Base-by-base conservation (phyloP, 1,140 invertebrate species). In the Pollicipes pollicipes region DNA sequence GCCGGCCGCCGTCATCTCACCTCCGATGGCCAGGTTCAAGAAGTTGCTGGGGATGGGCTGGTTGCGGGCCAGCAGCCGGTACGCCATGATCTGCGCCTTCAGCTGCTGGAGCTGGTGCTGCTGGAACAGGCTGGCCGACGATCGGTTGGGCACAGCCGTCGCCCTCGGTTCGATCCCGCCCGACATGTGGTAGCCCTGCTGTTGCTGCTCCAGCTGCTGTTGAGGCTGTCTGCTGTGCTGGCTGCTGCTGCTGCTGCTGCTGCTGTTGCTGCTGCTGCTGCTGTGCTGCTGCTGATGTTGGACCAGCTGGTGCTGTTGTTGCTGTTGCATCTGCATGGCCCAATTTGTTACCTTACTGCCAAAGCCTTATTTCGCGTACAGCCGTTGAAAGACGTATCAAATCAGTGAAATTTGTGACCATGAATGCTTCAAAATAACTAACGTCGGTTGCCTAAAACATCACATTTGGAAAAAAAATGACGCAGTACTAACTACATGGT, bases 71-170 rank as follows among this genome's bases (percentile, higher is more conserved):
- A 98, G 80, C 74, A 90, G 83, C 73, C 94, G 86, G 79, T 98
- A 98, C 0, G 94, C 95, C 82, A 94, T 91, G 74, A 98, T 97
- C 81, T 99, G 96, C 27, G 91, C 90, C 82, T 88, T 84, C n/a
- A 97, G 81, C 78, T 95, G 92, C 70, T 89, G 84, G 69, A 95
- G 83, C 79, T 95, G 92, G 58, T 82, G 82, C 35, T 84, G 83
- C 72, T 82, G 87, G 72, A 90, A 87, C 45, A 58, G 13, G 45
- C 45, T 58, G 45, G 45, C 45, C 21, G 45, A 58, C 13, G 45
- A 10, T 2, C 45, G 45, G 45, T 58, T 21, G 13, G 45, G 45
- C 45, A 10, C 45, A 10, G 45, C 10, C 10, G 45, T 3, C 45
- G 45, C 13, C 45, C 45, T 10, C n/a, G n/a, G n/a, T n/a, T n/a